phyloP scores from a whole-genome alignment of 2,888 invertebrate species.

The Torymus aiolomorphi region DNA sequence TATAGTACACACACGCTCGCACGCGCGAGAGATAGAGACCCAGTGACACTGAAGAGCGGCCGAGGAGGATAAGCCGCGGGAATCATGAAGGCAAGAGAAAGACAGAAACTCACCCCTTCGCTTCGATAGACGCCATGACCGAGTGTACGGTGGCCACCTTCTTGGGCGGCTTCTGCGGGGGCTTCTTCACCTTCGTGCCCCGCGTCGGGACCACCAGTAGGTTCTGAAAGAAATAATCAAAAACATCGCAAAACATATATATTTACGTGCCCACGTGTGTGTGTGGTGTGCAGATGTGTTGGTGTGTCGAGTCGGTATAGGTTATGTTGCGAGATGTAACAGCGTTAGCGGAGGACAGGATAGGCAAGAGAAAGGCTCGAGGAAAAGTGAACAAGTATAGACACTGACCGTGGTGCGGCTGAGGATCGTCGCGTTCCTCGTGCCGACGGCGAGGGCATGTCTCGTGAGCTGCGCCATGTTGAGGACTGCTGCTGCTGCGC shows the following conservation, averaged over 20 bases:
- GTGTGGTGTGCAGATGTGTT: constrained; percentile 21
- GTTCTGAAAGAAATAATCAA: constrained; percentile 19
- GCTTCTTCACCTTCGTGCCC: constrained; percentile 42
- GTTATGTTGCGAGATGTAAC: constrained; percentile 31
- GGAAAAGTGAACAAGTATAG: background rate
- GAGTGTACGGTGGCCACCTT: constrained; percentile 63
- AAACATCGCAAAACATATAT: too few relatives aligned
- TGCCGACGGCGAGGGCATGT: constrained; percentile 73
- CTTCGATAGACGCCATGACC: constrained; percentile 65
- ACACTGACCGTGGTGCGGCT: constrained; percentile 64
- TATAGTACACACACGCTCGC: background rate
- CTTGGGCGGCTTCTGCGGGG: constrained; percentile 53
- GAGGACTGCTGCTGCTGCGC: constrained; percentile 5
- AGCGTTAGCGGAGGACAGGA: background rate
- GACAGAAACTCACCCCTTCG: constrained; percentile 70
- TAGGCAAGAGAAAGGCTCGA: background rate
- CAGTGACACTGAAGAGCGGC: background rate
- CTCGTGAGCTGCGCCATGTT: constrained; percentile 81
- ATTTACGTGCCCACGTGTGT: background rate
- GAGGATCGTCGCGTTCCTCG: constrained; percentile 43
- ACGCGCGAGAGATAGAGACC: background rate
- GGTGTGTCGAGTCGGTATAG: constrained; percentile 1
- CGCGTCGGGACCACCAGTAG: constrained; percentile 47
- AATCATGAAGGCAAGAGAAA: background rate
- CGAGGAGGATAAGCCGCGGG: constrained; percentile 4